Conservation (phyloP, 2,888 invertebrate species). For the Sturmia bella region DNA sequence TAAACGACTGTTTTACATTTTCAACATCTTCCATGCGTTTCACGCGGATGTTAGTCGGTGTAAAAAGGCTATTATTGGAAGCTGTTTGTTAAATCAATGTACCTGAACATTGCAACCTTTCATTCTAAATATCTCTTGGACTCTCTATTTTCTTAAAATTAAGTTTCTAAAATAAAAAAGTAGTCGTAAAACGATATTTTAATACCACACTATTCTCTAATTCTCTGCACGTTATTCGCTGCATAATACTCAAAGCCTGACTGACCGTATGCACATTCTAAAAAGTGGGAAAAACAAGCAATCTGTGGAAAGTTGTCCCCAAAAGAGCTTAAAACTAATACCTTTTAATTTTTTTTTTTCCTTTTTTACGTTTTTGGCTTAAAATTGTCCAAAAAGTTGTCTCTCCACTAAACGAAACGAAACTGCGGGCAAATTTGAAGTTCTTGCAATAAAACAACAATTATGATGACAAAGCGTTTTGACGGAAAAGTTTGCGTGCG, state of each 20-base stretch:
- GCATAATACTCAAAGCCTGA: constrained; percentile 24
- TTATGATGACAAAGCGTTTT: constrained; percentile 66
- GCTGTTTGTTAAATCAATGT: too few species aligned
- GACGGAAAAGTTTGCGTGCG: constrained; percentile 66
- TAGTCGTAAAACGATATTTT: neutral
- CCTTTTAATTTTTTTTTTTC: constrained; percentile 17
- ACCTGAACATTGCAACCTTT: too few species aligned
- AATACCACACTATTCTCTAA: constrained; percentile 21
- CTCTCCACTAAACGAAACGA: neutral
- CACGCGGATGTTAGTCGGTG: too few species aligned
- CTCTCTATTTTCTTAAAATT: too few species aligned
- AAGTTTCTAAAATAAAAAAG: too few species aligned
- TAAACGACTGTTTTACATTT: too few species aligned
- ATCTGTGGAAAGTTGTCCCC: constrained; percentile 53
- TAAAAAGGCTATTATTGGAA: too few species aligned
- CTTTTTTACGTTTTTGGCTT: constrained; percentile 4
- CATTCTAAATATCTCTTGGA: too few species aligned
- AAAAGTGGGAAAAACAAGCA: constrained; percentile 21
- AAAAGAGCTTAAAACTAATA: constrained; percentile 62
- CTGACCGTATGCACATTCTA: constrained; percentile 1
- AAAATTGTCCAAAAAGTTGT: constrained; percentile 6
- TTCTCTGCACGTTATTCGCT: constrained; percentile 49
- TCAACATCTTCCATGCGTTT: too few species aligned
- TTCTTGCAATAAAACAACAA: constrained; percentile 52
- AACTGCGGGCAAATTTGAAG: constrained; percentile 37